phyloP scores from a whole-genome alignment of 2,797 vertebrate species.

The Cyclopterus lumpus region DNA sequence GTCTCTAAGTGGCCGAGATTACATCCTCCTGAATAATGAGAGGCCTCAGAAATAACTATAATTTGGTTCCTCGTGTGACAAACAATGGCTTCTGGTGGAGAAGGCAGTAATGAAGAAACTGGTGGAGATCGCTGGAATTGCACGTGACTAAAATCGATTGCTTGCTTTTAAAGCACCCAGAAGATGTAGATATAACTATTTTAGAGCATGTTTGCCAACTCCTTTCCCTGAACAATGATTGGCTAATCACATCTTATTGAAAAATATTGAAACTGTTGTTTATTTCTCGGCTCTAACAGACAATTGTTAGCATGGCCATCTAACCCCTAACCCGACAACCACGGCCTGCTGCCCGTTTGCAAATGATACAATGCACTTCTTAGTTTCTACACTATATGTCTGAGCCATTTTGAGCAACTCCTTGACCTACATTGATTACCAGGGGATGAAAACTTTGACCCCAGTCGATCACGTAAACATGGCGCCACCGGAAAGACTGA shows the following conservation, averaged over 20 bases:
- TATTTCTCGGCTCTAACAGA: too few relatives aligned
- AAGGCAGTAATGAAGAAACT: not conserved
- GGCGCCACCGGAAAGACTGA: too few relatives aligned
- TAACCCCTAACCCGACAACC: too few relatives aligned
- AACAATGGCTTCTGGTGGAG: not conserved
- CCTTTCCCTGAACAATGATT: not conserved
- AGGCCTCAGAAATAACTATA: conserved; percentile 4
- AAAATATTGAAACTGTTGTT: too few relatives aligned
- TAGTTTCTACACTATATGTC: too few relatives aligned
- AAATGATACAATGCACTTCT: too few relatives aligned
- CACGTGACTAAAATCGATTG: not conserved
- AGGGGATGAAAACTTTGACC: too few relatives aligned
- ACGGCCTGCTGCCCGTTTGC: too few relatives aligned
- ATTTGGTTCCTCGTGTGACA: conserved; percentile 22
- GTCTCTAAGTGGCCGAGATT: conserved; percentile 43
- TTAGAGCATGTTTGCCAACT: not conserved
- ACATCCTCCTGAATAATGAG: conserved; percentile 33
- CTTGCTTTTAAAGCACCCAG: not conserved
- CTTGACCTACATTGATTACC: too few relatives aligned
- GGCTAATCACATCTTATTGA: not conserved
- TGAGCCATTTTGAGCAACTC: too few relatives aligned
- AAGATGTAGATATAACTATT: not conserved
- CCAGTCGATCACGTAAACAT: too few relatives aligned
- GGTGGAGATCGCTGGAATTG: not conserved
- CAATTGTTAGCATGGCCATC: too few relatives aligned